phyloP scores from a whole-genome alignment of 2,113 vertebrate genomes.

The Lepus timidus region DNA sequence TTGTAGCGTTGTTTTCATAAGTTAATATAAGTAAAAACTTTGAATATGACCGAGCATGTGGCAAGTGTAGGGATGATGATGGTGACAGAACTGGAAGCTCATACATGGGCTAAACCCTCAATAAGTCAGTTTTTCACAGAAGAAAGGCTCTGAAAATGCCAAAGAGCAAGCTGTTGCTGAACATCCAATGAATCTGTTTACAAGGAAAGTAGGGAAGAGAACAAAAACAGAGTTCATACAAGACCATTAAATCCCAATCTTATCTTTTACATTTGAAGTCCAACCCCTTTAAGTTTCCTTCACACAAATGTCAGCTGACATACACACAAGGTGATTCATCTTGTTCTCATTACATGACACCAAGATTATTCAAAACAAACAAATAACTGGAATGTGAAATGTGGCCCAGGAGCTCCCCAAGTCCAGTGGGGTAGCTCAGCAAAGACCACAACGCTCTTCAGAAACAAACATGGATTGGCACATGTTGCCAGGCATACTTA shows the following conservation, averaged over 20 bases:
- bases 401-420: constrained; percentile 53
- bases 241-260: neutral
- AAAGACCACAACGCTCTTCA: constrained; percentile 57
- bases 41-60: neutral
- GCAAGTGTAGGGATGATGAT: neutral
- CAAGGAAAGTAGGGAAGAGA: constrained; percentile 19
- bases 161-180: constrained; percentile 40
- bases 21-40: too few relatives aligned
- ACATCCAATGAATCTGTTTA: constrained; percentile 51
- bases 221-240: neutral
- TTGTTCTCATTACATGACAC: constrained; percentile 57
- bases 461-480: constrained; percentile 39
- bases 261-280: constrained; percentile 20
- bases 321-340: constrained; percentile 15
- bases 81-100: neutral
- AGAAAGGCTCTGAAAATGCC: neutral
- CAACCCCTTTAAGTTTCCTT: constrained; percentile 58
- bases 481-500: constrained; percentile 17
- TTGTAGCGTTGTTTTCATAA: neutral
- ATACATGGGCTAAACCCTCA: neutral
- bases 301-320: constrained; percentile 48
- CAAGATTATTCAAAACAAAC: constrained; percentile 54
- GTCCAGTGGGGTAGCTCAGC: neutral
- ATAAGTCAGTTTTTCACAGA: neutral
- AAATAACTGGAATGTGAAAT: constrained; percentile 56